These are phyloP conservation scores for Andrena chrysosceles DNA, from an alignment of 2,888 invertebrate genomes.

Conservation along the genomic window DNA sequence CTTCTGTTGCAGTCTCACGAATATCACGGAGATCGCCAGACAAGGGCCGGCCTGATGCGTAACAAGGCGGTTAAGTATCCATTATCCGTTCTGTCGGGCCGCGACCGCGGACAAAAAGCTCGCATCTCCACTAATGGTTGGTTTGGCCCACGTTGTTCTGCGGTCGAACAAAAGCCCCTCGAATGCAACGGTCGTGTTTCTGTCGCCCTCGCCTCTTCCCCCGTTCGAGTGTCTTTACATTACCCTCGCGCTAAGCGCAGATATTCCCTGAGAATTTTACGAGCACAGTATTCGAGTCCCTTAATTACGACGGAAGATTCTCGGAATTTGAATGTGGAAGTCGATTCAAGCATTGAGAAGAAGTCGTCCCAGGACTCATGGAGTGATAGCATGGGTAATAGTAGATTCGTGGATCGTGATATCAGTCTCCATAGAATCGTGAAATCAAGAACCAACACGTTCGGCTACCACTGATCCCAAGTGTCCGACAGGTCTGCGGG, in stretches of 20 bases:
- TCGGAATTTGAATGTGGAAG: too few relatives aligned
- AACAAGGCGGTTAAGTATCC: conserved; percentile 69
- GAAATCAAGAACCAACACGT: neutral
- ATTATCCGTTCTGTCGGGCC: conserved; percentile 64
- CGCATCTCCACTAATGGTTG: conserved; percentile 59
- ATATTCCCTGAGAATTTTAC: neutral
- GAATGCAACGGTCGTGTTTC: conserved; percentile 33
- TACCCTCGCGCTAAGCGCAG: neutral
- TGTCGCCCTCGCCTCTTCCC: neutral
- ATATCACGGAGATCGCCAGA: conserved; percentile 47
- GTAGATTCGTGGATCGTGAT: neutral
- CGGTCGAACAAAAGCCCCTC: conserved; percentile 48
- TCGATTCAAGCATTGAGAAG: too few relatives aligned
- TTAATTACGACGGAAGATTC: too few relatives aligned
- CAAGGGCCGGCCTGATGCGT: conserved; percentile 54
- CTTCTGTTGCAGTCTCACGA: conserved; percentile 29
- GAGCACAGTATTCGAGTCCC: too few relatives aligned
- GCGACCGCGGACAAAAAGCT: conserved; percentile 61
- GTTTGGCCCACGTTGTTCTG: conserved; percentile 45
- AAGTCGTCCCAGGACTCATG: too few relatives aligned
- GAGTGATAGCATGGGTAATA: too few relatives aligned
- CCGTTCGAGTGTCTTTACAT: neutral
- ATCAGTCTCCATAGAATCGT: neutral
- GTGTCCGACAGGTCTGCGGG: neutral
- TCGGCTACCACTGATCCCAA: neutral